A percentile compares a stretch with the other conserved stretches of the same genome.
Evolutionary conservation across 2,797 vertebrate species (phyloP).

Genomic region (Ceyx erithaca): DNA sequence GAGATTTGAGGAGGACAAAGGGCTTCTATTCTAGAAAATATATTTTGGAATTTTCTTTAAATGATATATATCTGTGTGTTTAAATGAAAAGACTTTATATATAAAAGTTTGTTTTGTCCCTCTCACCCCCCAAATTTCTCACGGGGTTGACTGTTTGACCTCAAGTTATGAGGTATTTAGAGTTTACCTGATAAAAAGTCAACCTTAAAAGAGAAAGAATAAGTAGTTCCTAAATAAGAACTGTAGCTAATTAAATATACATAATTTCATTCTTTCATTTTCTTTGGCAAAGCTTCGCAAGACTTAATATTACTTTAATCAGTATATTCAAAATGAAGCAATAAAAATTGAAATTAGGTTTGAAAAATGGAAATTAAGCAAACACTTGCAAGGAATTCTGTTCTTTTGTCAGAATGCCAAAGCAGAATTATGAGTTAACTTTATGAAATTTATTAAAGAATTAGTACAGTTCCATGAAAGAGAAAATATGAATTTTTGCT

Average conservation of each 20-base stretch:
- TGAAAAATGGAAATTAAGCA: conserved; percentile 69
- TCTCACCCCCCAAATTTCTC: background rate
- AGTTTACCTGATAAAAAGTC: conserved; percentile 45
- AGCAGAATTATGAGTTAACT: conserved; percentile 58
- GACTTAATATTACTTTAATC: conserved; percentile 74
- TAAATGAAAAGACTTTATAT: conserved; percentile 19
- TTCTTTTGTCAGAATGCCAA: conserved; percentile 70
- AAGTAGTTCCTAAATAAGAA: conserved; percentile 54
- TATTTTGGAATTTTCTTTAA: background rate
- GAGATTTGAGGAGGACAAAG: background rate
- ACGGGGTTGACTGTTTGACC: background rate
- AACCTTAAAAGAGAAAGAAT: conserved; percentile 41
- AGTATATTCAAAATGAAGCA: conserved; percentile 72
- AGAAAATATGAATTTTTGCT: conserved; percentile 54
- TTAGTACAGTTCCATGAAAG: conserved; percentile 60
- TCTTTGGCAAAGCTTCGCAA: conserved; percentile 66
- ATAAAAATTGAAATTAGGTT: conserved; percentile 77
- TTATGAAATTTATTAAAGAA: conserved; percentile 70
- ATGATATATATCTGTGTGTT: background rate
- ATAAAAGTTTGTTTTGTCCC: background rate
- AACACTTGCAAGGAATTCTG: conserved; percentile 62
- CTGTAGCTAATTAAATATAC: conserved; percentile 75
- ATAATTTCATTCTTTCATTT: conserved; percentile 73
- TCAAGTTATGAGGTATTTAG: conserved; percentile 25
- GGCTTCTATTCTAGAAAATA: background rate